These are phyloP conservation scores for Tachuris rubrigastra DNA, from an alignment of 2,113 vertebrate genomes.

Conservation along the genomic window DNA sequence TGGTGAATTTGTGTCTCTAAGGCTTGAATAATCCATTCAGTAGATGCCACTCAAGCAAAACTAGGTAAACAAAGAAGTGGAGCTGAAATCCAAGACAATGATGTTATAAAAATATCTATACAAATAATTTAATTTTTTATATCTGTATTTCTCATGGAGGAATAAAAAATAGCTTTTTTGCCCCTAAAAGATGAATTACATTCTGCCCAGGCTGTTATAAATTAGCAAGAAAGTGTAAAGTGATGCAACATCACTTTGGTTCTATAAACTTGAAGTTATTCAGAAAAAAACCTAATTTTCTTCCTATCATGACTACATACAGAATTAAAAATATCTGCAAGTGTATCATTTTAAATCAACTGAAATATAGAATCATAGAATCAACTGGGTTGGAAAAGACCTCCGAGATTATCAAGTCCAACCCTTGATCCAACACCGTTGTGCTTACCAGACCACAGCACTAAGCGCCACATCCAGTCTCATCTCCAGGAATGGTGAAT, in stretches of 20 bases:
- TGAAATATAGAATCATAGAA: neutral
- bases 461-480: no score
- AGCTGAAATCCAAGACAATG: neutral
- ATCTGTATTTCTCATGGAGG: neutral
- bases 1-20: neutral
- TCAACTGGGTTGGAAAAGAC: no score
- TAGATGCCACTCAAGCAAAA: neutral
- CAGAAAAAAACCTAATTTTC: neutral
- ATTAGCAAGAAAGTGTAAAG: neutral
- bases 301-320: neutral
- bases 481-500: no score
- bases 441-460: no score
- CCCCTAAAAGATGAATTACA: neutral
- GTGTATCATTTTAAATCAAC: neutral
- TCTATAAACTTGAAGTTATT: neutral
- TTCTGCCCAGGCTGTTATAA: neutral
- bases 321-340: neutral
- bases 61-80: neutral
- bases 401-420: no score
- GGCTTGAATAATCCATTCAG: neutral
- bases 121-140: neutral
- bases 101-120: neutral
- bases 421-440: no score
- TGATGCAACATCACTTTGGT: neutral
- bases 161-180: neutral